Conservation (phyloP, 2,797 vertebrate genomes). For the Clarias platycephalus region DNA sequence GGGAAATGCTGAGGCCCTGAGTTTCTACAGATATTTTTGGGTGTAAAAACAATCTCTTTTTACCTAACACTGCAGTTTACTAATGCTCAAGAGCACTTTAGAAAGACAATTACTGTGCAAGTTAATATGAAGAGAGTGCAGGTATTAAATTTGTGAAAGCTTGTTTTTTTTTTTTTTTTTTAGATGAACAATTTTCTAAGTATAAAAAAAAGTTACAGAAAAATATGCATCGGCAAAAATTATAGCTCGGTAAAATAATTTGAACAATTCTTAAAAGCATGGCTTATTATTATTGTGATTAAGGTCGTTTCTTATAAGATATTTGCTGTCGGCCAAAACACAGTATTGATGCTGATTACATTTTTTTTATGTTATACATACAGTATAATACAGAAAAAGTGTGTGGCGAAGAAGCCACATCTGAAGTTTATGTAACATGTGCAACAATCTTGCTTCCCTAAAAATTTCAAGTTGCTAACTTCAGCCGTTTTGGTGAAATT, state of each 20-base stretch:
- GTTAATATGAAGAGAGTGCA: neutral
- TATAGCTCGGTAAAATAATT: neutral
- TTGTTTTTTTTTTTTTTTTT: neutral
- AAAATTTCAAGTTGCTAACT: no score
- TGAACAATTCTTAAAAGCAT: neutral
- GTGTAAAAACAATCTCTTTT: neutral
- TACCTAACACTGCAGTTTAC: neutral
- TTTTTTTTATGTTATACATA: no score
- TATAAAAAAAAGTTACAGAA: neutral
- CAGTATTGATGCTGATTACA: no score
- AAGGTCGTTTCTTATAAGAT: neutral
- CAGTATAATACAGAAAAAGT: no score
- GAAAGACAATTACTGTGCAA: neutral
- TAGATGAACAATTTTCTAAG: neutral
- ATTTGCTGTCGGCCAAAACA: neutral
- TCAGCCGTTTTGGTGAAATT: no score
- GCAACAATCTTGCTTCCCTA: no score
- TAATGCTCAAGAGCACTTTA: neutral
- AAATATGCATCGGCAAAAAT: neutral
- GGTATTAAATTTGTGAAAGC: neutral
- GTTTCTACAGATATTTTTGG: neutral
- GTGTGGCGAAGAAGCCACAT: no score
- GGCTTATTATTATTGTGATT: neutral
- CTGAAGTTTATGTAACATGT: no score
- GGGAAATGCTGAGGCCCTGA: neutral